phyloP scores from a whole-genome alignment of 2,113 vertebrate genomes.

The Heloderma charlesbogerti region DNA sequence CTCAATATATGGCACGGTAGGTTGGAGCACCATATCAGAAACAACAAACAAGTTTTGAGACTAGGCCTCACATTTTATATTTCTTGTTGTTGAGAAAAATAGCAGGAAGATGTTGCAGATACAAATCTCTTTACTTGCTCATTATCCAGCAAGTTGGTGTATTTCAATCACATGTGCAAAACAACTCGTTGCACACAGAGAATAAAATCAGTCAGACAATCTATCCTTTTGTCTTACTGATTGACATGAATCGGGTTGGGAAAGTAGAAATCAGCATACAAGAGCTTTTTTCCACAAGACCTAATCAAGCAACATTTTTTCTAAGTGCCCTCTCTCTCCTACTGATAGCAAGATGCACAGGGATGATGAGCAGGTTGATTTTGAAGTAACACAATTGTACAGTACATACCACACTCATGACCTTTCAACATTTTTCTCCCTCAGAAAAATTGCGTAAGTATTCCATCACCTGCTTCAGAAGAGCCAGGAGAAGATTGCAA shows the following conservation, averaged over 20 bases:
- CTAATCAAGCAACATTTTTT: slow-evolving; percentile 66
- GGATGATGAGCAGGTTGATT: slow-evolving; percentile 61
- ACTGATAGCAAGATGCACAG: slow-evolving; percentile 62
- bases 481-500: background rate
- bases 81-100: background rate
- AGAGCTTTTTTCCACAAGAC: slow-evolving; percentile 50
- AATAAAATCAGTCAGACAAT: slow-evolving; percentile 71
- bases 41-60: background rate
- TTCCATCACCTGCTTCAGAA: background rate
- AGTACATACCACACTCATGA: background rate
- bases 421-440: slow-evolving; percentile 25
- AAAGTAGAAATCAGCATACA: slow-evolving; percentile 66
- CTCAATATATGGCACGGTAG: background rate
- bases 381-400: slow-evolving; percentile 32
- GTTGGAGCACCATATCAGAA: background rate
- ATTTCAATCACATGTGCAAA: slow-evolving; percentile 53
- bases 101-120: slow-evolving; percentile 29
- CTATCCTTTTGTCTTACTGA: slow-evolving; percentile 72
- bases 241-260: slow-evolving; percentile 46
- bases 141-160: slow-evolving; percentile 44
- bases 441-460: background rate
- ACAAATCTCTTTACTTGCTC: slow-evolving; percentile 29
- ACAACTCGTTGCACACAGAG: slow-evolving; percentile 10
- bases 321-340: slow-evolving; percentile 32
- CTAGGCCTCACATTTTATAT: background rate